Evolutionary conservation across 2,888 invertebrate species (phyloP).

Genomic region (Tetragnatha montana): DNA sequence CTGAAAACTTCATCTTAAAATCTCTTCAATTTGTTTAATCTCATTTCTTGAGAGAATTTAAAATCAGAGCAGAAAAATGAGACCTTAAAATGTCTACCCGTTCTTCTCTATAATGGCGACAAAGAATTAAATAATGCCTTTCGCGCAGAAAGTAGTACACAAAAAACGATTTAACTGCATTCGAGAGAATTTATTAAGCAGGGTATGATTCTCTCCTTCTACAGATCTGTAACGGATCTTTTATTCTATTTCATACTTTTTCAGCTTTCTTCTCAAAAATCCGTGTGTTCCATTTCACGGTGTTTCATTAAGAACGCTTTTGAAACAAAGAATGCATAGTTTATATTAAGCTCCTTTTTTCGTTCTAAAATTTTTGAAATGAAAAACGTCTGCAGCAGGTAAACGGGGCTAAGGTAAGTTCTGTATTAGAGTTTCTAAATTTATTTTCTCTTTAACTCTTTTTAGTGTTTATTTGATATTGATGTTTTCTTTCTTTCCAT

Average conservation of each 20-base stretch:
- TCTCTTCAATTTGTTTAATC: conserved; percentile 1
- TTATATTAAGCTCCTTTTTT: conserved; percentile 32
- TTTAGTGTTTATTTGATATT: not conserved
- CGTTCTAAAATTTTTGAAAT: conserved; percentile 18
- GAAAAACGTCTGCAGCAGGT: not conserved
- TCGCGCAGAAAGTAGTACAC: not conserved
- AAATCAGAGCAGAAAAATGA: not conserved
- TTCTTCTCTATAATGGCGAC: not conserved
- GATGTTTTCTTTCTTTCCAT: not conserved
- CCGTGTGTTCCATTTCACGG: conserved; percentile 21
- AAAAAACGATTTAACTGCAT: not conserved
- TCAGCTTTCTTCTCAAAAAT: not conserved
- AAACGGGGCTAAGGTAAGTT: conserved; percentile 6
- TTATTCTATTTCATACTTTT: not conserved
- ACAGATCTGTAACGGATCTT: not conserved
- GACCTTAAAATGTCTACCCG: not conserved
- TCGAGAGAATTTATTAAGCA: not conserved
- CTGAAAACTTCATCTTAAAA: not conserved
- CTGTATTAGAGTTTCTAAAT: not conserved
- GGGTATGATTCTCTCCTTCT: not conserved
- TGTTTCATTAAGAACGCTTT: conserved; percentile 39
- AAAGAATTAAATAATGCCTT: not conserved
- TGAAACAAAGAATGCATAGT: conserved; percentile 52
- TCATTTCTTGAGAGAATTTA: not conserved
- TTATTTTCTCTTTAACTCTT: not conserved